phyloP scores from a whole-genome alignment of 1,140 invertebrate species.

The Microplitis demolitor region DNA sequence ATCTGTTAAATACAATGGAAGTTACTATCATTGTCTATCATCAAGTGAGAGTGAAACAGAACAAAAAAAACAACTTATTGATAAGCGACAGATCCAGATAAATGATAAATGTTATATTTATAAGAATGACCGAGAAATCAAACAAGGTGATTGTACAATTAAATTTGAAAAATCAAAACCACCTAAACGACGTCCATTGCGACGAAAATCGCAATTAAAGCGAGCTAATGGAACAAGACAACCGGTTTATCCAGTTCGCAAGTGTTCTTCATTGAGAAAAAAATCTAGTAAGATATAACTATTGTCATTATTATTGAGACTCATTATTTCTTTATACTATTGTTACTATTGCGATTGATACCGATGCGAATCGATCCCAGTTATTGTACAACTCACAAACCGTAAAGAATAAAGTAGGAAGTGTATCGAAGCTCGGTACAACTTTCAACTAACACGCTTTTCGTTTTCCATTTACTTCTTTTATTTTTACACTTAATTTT shows the following conservation, averaged over 20 bases:
- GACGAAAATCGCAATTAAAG: slow-evolving; percentile 52
- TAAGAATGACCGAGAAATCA: neutral
- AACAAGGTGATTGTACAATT: slow-evolving; percentile 13
- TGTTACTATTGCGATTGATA: slow-evolving; percentile 1
- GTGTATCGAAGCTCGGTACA: slow-evolving; percentile 7
- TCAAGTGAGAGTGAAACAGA: slow-evolving; percentile 50
- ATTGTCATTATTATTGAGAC: neutral
- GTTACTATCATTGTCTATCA: slow-evolving; percentile 41
- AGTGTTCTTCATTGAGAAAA: slow-evolving; percentile 54
- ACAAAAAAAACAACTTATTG: slow-evolving; percentile 9
- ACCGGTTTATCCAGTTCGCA: slow-evolving; percentile 56
- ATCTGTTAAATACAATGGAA: slow-evolving; percentile 22
- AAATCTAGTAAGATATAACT: slow-evolving; percentile 51
- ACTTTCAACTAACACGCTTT: neutral
- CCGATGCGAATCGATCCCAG: slow-evolving; percentile 8
- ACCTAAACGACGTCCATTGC: slow-evolving; percentile 48
- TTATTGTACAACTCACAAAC: slow-evolving; percentile 10
- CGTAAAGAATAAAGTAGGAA: slow-evolving; percentile 4
- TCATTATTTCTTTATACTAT: neutral
- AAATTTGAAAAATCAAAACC: slow-evolving; percentile 25
- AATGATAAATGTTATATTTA: neutral
- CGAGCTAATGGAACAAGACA: slow-evolving; percentile 44
- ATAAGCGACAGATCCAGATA: slow-evolving; percentile 23
- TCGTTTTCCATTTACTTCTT: neutral
- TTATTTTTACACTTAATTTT: neutral